Conservation (phyloP, 2,888 invertebrate genomes). For the Clitarchus hookeri region DNA sequence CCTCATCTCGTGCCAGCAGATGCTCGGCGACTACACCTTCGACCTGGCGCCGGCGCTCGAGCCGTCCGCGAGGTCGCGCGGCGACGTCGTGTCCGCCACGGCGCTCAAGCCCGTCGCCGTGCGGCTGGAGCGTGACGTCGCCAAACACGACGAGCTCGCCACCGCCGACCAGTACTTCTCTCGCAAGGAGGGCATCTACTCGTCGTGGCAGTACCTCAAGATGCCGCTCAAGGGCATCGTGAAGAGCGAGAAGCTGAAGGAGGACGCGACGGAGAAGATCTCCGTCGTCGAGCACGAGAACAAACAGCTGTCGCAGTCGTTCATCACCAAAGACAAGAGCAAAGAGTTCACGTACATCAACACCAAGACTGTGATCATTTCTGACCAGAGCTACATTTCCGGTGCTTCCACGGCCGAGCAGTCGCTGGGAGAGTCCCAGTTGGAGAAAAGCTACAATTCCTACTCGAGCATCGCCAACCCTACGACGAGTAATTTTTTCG, state of each 20-base stretch:
- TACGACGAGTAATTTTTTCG: not conserved
- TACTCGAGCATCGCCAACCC: not conserved
- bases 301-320: not conserved
- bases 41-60: not conserved
- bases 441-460: not conserved
- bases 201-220: not conserved
- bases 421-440: not conserved
- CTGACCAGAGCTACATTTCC: not conserved
- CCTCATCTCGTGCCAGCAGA: not conserved
- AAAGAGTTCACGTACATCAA: slow-evolving; percentile 7
- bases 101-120: no score
- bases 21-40: not conserved
- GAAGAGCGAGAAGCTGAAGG: not conserved
- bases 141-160: not conserved
- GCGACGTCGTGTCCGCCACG: not conserved
- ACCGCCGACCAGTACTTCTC: slow-evolving; percentile 3
- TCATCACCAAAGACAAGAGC: not conserved
- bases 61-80: not conserved
- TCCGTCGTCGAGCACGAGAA: not conserved
- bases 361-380: not conserved
- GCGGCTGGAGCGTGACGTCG: no score
- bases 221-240: not conserved
- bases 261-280: not conserved
- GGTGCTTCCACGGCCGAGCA: not conserved
- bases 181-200: slow-evolving; percentile 9